Evolutionary conservation across 1,140 invertebrate genomes (phyloP), one percentile per base, ranked within the genome.

Genomic region (Epicauta chinensis): DNA sequence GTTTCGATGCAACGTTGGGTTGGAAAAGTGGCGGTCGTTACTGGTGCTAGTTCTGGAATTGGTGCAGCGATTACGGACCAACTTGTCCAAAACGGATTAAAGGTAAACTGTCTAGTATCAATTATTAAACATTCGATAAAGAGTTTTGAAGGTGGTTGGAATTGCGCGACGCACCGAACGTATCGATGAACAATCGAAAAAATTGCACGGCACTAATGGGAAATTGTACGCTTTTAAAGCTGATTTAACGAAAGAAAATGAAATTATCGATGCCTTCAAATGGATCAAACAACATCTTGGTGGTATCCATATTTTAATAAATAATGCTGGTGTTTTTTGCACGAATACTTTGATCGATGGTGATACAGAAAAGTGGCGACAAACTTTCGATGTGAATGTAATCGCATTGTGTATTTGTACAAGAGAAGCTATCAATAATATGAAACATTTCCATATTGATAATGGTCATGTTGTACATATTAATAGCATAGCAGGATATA

Each of bases 271-370:
- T 14, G 77, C 82, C 34, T 89, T 90, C 60, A 62, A 76, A 39
- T 79, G 76, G 74, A 75, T 81, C n/a, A 73, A 79, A 41, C 64
- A 74, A 5, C 73, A 75, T 2, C 69, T 81, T 23, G 82, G 81
- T 5, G 77, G 79, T 11, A 71, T 85, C 1, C 78, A 87, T 62
- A 69, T 89, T 2, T 71, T 87, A 37, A 71, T 90, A 16, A 89
- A 89, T 62, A 87, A 84, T 62, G 86, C 86, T 4, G 86, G 82
- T 12, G 16, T 45, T 2, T 52, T 23, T 15, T 12, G 16, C 4
- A 52, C 6, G n/a, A 39, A 16, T 4, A 37, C 15, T 6, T 12
- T 37, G 7, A 36, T 35, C 3, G 36, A 30, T 9, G 48, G 50
- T 31, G 50, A 55, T 37, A 51, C 34, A 16, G 49, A 37, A 15